Evolutionary conservation across 2,113 vertebrate genomes (phyloP).

Genomic region (Salminus brasiliensis): DNA sequence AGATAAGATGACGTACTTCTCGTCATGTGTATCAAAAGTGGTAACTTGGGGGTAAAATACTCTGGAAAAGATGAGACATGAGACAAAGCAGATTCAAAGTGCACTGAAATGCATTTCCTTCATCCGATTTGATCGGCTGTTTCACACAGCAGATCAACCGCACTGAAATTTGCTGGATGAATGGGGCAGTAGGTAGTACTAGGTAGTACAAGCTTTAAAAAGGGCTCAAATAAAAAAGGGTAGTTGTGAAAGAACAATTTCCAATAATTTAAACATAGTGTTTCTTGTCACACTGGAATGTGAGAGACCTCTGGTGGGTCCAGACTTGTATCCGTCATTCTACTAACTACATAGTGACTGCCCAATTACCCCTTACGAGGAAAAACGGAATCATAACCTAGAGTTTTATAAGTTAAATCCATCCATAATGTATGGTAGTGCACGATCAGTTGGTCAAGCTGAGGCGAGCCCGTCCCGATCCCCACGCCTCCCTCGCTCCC

Average conservation of each 20-base stretch:
- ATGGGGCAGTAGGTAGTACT: not conserved
- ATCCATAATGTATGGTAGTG: constrained; percentile 82
- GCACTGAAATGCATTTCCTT: not conserved
- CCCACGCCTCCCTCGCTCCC: constrained; percentile 85
- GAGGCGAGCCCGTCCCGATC: constrained; percentile 86
- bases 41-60: not conserved
- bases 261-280: not conserved
- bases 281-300: too few relatives aligned
- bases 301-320: too few relatives aligned
- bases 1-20: not conserved
- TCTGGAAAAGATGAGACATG: not conserved
- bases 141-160: not conserved
- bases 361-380: not conserved
- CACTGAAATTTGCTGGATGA: not conserved
- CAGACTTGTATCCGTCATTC: not conserved
- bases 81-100: not conserved
- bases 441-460: constrained; percentile 82
- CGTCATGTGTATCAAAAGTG: not conserved
- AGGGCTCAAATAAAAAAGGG: not conserved
- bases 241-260: not conserved
- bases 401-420: not conserved
- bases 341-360: not conserved
- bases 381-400: not conserved
- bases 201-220: not conserved
- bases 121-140: too few relatives aligned